Evolutionary conservation across 1,140 invertebrate genomes (phyloP).

Genomic region (Maconellicoccus hirsutus): DNA sequence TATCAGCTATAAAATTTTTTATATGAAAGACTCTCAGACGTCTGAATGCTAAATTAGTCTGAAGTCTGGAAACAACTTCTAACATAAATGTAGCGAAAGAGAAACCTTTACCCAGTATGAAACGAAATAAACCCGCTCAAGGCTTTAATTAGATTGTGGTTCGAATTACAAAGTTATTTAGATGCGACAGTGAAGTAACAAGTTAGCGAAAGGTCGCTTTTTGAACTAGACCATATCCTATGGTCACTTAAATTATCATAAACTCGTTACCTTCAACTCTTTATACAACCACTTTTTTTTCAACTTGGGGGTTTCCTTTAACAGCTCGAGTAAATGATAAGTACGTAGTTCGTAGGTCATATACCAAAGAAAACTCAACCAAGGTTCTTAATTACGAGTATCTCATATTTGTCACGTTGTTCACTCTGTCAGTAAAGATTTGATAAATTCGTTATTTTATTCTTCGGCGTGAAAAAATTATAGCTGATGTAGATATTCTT

Average conservation of each 20-base stretch:
- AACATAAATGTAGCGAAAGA: slow-evolving; percentile 11
- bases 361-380: too few species aligned
- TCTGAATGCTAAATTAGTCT: slow-evolving; percentile 18
- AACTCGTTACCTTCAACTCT: slow-evolving; percentile 5
- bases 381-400: too few species aligned
- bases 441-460: not conserved
- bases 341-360: too few species aligned
- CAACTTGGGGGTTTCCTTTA: not conserved
- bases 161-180: slow-evolving; percentile 22
- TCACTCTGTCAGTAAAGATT: too few species aligned
- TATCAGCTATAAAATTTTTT: slow-evolving; percentile 12
- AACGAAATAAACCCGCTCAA: slow-evolving; percentile 14
- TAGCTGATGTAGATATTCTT: not conserved
- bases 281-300: not conserved
- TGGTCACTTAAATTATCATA: slow-evolving; percentile 12
- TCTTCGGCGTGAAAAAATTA: not conserved
- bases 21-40: slow-evolving; percentile 3
- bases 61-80: slow-evolving; percentile 12
- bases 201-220: not conserved
- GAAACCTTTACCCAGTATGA: not conserved
- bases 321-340: not conserved
- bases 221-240: not conserved
- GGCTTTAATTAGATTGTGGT: slow-evolving; percentile 20
- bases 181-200: slow-evolving; percentile 21
- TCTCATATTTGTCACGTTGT: too few species aligned